Percentiles rank a stretch among this genome's conserved stretches.
Conservation (phyloP, 1,140 invertebrate genomes). For the Harpegnathos saltator region DNA sequence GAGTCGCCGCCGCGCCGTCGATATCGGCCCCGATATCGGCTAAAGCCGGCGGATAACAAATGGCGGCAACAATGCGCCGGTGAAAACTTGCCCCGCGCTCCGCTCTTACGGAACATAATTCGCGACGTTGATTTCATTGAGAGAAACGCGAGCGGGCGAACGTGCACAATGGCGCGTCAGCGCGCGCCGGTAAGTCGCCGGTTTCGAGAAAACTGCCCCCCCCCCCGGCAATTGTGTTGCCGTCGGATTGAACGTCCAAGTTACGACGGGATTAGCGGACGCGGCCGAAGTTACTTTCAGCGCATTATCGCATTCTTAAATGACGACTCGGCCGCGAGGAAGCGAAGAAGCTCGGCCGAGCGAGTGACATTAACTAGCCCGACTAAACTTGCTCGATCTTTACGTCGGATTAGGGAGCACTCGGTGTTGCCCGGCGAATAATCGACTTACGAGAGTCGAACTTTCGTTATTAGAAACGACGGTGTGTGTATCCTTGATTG, state of each 20-base stretch:
- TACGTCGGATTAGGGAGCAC: conserved; percentile 4
- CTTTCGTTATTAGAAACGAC: conserved; percentile 4
- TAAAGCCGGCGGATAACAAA: conserved; percentile 22
- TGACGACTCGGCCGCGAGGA: neutral
- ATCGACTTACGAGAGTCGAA: conserved; percentile 20
- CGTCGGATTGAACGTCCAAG: neutral
- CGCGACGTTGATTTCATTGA: conserved; percentile 2
- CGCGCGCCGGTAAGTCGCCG: neutral
- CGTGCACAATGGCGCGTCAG: neutral
- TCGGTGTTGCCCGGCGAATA: conserved; percentile 16
- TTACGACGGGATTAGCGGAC: neutral
- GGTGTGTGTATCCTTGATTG: conserved; percentile 23
- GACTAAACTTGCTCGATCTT: conserved; percentile 25
- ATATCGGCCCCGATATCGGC: too few species aligned
- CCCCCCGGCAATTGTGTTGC: neutral
- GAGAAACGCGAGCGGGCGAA: neutral
- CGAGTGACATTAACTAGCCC: neutral
- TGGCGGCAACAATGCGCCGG: conserved; percentile 1
- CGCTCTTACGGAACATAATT: neutral
- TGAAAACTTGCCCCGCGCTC: neutral
- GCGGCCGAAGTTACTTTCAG: conserved; percentile 7
- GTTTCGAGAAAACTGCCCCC: conserved; percentile 20
- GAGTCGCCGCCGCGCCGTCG: neutral
- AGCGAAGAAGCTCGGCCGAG: neutral
- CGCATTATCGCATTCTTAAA: conserved; percentile 5